phyloP scores from a whole-genome alignment of 2,888 invertebrate species.

The Coelinius sp. region DNA sequence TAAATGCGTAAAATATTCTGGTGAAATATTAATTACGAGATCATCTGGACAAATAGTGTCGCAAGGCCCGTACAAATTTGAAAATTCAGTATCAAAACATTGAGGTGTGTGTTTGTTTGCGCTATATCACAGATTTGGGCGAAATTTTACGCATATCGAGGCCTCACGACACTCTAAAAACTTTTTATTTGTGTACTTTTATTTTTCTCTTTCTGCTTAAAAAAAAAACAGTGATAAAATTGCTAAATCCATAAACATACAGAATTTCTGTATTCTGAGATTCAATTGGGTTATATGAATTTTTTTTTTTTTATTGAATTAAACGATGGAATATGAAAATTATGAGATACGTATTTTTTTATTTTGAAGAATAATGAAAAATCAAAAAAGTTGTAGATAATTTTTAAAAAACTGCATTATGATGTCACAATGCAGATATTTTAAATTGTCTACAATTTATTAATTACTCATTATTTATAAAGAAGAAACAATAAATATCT shows the following conservation, averaged over 20 bases:
- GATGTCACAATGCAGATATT: too few species aligned
- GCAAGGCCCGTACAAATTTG: slow-evolving; percentile 43
- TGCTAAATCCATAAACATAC: background rate
- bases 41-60: slow-evolving; percentile 17
- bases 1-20: slow-evolving; percentile 1
- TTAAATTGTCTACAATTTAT: too few species aligned
- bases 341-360: too few species aligned
- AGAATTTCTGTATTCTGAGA: background rate
- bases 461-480: too few species aligned
- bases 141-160: slow-evolving; percentile 51
- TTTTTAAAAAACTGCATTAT: too few species aligned
- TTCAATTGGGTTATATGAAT: too few species aligned
- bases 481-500: too few species aligned
- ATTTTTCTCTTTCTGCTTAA: background rate
- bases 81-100: slow-evolving; percentile 55
- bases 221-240: slow-evolving; percentile 1
- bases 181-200: slow-evolving; percentile 31
- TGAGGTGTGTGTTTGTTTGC: slow-evolving; percentile 60
- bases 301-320: too few species aligned
- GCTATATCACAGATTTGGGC: slow-evolving; percentile 68
- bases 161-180: slow-evolving; percentile 32
- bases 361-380: too few species aligned
- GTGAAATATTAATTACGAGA: slow-evolving; percentile 8
- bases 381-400: too few species aligned
- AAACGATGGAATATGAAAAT: too few species aligned